Base-by-base conservation (phyloP, 1,140 invertebrate genomes). In the Sminthurides bifidus region DNA sequence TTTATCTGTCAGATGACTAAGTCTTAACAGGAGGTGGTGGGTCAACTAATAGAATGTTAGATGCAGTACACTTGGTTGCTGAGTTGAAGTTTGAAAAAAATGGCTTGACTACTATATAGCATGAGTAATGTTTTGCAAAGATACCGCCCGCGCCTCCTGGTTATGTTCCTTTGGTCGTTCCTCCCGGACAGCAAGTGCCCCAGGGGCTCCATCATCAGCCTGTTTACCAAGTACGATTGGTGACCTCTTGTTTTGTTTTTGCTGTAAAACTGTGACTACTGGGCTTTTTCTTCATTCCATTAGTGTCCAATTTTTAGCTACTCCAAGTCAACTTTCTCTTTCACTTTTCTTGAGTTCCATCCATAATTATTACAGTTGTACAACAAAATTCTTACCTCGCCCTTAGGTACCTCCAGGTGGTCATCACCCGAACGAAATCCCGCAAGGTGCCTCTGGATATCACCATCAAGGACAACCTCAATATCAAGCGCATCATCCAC, bases 391-490 rank as follows among this genome's bases (percentile, higher is more conserved):
- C 14, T 53, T 57, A 43, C 41, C 41, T 19, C 6, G 41, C 24
- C 33, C 17, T 44, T 12, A 17, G 33, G 33, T 17, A 17, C 33
- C 17, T 17, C 12, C 17, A 12, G 10, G 10, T 12, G 59, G 58
- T n/a, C 40, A 31, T 38, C 60, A 66, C 29, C 59, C 56, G 35
- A 62, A 65, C 49, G 30, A 19, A 15, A 30, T 52, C 17, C 57
- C 52, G 37, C 41, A 56, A 24, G 43, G 56, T 10, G 37, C 41
- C 19, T 52, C 58, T 52, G 61, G 58, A 8, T 45, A 54, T 19
- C 53, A 40, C 31, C 53, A 61, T 31, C 64, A 64, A 31, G 61
- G 58, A 15, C 58, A 66, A 50, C 64, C 50, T 26, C 50, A 50
- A 15, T 50, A 64, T 37, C 59, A 60, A 44, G 55, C 50, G 37